Percentiles rank a stretch among this genome's conserved stretches.
These are phyloP conservation scores for Parauchenoglanis ngamensis DNA, from an alignment of 2,797 vertebrate species.

Conservation along the genomic window DNA sequence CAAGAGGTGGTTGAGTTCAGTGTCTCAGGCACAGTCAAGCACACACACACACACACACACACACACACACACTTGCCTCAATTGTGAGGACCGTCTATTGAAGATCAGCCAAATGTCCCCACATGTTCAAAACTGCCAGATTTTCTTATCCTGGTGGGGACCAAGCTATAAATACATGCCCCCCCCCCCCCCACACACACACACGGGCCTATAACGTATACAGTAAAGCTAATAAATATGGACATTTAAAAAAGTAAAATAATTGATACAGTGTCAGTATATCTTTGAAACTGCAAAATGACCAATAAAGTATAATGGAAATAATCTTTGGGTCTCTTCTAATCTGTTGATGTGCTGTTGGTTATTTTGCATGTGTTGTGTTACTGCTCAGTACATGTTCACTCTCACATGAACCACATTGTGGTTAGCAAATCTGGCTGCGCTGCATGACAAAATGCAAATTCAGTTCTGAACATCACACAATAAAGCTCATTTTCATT, in stretches of 20 bases:
- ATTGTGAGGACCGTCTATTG: neutral
- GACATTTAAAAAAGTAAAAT: neutral
- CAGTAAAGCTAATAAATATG: neutral
- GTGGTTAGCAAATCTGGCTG: neutral
- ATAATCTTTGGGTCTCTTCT: constrained; percentile 37
- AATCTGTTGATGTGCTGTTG: neutral
- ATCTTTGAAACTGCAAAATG: constrained; percentile 1
- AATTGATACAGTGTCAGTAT: neutral
- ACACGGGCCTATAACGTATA: neutral
- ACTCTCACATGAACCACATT: neutral
- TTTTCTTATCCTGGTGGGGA: neutral
- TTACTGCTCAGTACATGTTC: neutral
- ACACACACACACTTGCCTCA: constrained; percentile 17
- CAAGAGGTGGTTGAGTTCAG: constrained; percentile 8
- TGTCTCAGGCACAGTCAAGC: neutral
- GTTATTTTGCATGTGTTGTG: neutral
- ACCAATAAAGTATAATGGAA: constrained; percentile 20
- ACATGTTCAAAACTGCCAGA: neutral
- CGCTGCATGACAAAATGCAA: neutral
- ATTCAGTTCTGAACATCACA: neutral
- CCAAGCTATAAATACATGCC: neutral
- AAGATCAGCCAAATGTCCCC: neutral
- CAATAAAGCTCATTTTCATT: neutral
- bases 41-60: constrained; percentile 28
- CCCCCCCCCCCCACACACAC: neutral